Evolutionary conservation across 2,797 vertebrate species (phyloP), one percentile per base, ranked within the genome.

Genomic region (Molossus molossus): DNA sequence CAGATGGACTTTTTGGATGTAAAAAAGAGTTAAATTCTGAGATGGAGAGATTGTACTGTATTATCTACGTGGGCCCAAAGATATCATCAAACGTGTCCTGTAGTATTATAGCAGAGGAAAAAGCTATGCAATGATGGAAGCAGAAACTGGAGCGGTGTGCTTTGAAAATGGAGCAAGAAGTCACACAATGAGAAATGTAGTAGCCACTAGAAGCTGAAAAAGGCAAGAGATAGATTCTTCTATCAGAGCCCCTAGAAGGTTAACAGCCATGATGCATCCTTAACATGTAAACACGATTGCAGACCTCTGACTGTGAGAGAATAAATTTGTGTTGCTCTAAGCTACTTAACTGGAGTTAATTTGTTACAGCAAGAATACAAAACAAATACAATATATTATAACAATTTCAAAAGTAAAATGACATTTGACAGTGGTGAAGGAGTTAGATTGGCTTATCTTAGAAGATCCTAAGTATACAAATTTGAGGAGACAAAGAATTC

Each of bases 401-500:
- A 25, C 50, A 23, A 53, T 62, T 40, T 77, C 62, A 76, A 77
- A 90, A 94, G 53, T 55, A 69, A 84, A 85, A 85, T 70, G 27
- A 6, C 80, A 62, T 25, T 85, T 77, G 53, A 53, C 55, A 55
- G 27, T 33, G 20, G 25, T 33, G 29, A 76, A 83, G n/a, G 29
- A 27, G 58, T 45, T 45, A 77, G 9, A 40, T 40, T 53, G 25
- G 55, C 27, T 84, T 70, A 23, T 50, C 70, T n/a, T 27, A 77
- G 40, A 76, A 65, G 50, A 25, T 72, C 27, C 53, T 48, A 45
- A 45, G 45, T 73, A 64, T 40, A 48, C 58, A 82, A 33, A 57
- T 48, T 21, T 29, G 76, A 80, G 20, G 65, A 64, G 70, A 93
- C 55, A 87, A 76, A 87, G 40, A 64, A 72, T 55, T 93, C 57